Evolutionary conservation across 2,797 vertebrate genomes (phyloP), one percentile per base, ranked within the genome.

Genomic region (Chaetodon trifasciatus): DNA sequence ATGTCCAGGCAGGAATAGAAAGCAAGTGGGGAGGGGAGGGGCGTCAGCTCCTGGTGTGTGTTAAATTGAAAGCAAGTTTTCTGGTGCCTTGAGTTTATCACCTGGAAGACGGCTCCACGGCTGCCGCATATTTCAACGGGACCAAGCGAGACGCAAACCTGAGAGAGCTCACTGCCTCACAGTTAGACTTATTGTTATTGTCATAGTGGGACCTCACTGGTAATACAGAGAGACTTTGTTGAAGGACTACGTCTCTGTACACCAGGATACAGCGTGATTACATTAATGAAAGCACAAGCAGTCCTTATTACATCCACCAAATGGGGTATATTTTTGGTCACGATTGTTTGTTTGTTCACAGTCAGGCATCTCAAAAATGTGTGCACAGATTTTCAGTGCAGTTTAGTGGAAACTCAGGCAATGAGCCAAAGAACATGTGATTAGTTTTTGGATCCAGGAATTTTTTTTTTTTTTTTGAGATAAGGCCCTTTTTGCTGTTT

Each of bases 11-110:
- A 77, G 24, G 46, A 74, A 32, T 35, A 35, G n/a, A 73, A 76
- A 55, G 62, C 63, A 84, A 23, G 12, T 63, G 47, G 37, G 56
- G 9, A 65, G 71, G 19, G n/a, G 72, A 28, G 17, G 1, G 3
- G 11, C 35, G 28, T 32, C 28, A 53, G 28, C 69, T 81, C 67
- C 74, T 61, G 65, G 53, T 73, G 56, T 77, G 66, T 73, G 46
- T 61, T 7, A 75, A 77, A 84, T 79, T 63, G 47, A 76, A 87
- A 76, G 28, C 10, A 42, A 2, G n/a, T 62, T 69, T 78, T 82
- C 44, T 77, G 57, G 4, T 32, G 8, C 32, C 60, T 69, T 47
- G 37, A 64, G 49, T 62, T 77, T 66, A 55, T 78, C 49, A 60
- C 40, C 6, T 68, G 8, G 68, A 62, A 75, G 61, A 63, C 32